phyloP scores from a whole-genome alignment of 64 coral and sea anemone species.

The Anthopleura sola region DNA sequence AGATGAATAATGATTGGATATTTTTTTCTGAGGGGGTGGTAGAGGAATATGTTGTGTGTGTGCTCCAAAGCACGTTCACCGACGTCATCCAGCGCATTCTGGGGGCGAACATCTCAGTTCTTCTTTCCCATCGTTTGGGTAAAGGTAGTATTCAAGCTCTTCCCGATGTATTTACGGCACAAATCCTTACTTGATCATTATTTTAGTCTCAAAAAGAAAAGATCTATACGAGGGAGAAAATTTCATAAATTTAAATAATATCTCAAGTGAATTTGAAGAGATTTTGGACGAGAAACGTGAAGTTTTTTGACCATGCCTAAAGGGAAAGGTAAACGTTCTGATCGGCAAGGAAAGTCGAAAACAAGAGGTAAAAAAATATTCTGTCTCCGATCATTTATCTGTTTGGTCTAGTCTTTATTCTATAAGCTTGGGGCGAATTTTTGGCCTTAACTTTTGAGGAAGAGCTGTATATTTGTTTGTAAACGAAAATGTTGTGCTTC shows the following conservation, averaged over 20 bases:
- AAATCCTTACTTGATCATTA: constrained; percentile 61
- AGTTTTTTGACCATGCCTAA: constrained; percentile 77
- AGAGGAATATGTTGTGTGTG: background rate
- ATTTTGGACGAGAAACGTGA: constrained; percentile 12
- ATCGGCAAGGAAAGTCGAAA: constrained; percentile 55
- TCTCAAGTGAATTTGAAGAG: background rate
- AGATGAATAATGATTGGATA: background rate
- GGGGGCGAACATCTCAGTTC: constrained; percentile 36
- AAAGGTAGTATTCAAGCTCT: constrained; percentile 38
- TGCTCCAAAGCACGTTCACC: constrained; percentile 20
- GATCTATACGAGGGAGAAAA: constrained; percentile 97
- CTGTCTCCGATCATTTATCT: background rate
- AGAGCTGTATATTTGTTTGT: background rate
- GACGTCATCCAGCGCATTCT: constrained; percentile 79
- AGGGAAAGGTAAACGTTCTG: constrained; percentile 72
- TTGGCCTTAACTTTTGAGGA: background rate
- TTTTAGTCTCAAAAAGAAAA: constrained; percentile 78
- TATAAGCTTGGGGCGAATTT: background rate
- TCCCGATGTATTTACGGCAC: constrained; percentile 91
- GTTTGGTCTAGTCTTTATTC: background rate
- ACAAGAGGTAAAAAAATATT: constrained; percentile 32
- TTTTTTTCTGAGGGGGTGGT: background rate
- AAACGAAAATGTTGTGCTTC: background rate
- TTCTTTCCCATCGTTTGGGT: constrained; percentile 94
- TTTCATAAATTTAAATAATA: constrained; percentile 78